phyloP scores from a whole-genome alignment of 1,140 invertebrate species.

The Leptopilina boulardi region DNA sequence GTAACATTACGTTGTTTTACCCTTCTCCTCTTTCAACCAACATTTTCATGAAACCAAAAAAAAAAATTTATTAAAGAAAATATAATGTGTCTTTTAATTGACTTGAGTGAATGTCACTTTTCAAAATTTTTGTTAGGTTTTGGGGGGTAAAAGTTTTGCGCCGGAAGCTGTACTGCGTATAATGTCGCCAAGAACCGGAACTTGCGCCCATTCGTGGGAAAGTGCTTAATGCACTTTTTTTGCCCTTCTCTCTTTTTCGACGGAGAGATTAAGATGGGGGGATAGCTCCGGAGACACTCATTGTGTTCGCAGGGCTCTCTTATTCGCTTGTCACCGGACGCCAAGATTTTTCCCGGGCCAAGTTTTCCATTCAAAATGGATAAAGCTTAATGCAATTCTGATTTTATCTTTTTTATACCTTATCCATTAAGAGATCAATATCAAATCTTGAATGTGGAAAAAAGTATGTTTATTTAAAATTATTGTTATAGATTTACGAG shows the following conservation, averaged over 20 bases:
- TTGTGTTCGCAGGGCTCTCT: slow-evolving; percentile 63
- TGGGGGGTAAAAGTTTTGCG: slow-evolving; percentile 43
- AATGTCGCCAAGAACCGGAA: slow-evolving; percentile 49
- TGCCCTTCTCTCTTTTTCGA: slow-evolving; percentile 49
- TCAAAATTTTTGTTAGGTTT: slow-evolving; percentile 39
- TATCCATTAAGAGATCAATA: slow-evolving; percentile 19
- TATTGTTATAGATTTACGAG: too few species aligned
- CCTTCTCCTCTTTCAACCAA: too few species aligned
- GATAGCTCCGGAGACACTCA: slow-evolving; percentile 58
- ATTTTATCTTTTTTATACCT: slow-evolving; percentile 55
- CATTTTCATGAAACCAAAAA: too few species aligned
- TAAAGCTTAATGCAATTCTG: slow-evolving; percentile 56
- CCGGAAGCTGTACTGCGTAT: slow-evolving; percentile 51
- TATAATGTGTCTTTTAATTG: too few species aligned
- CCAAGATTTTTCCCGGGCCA: slow-evolving; percentile 56
- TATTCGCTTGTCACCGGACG: slow-evolving; percentile 58
- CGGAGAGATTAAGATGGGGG: slow-evolving; percentile 53
- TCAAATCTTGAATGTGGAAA: background rate
- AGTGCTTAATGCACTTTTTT: slow-evolving; percentile 64
- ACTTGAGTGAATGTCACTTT: slow-evolving; percentile 33
- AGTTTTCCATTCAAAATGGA: slow-evolving; percentile 56
- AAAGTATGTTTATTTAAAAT: too few species aligned
- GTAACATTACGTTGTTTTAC: too few species aligned
- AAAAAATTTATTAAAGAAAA: too few species aligned
- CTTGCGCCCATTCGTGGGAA: slow-evolving; percentile 55